Evolutionary conservation across 2,113 vertebrate genomes (phyloP).

Genomic region (Porphyrio hochstetteri): DNA sequence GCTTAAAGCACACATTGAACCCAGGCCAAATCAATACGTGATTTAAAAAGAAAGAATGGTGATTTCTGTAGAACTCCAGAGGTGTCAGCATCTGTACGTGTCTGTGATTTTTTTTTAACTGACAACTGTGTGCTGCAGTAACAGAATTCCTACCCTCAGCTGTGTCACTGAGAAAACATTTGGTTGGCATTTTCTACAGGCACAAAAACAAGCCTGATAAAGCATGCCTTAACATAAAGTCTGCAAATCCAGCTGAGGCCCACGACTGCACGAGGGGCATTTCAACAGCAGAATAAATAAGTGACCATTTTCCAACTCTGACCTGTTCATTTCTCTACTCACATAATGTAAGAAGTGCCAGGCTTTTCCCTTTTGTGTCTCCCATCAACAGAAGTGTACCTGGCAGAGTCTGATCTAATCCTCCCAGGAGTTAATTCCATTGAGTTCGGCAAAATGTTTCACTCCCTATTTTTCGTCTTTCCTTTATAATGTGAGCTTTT

Average conservation of each 20-base stretch:
- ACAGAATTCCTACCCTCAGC: background rate
- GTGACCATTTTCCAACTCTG: background rate
- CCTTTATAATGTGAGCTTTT: background rate
- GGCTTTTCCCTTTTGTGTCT: background rate
- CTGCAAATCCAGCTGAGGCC: background rate
- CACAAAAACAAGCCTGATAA: background rate
- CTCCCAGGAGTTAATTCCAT: background rate
- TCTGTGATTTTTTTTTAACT: background rate
- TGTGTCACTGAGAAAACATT: background rate
- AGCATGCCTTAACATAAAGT: background rate
- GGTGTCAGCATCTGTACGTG: background rate
- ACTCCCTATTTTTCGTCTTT: background rate
- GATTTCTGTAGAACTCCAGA: conserved; percentile 9
- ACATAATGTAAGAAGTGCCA: background rate
- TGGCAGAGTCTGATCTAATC: background rate
- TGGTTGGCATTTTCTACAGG: background rate
- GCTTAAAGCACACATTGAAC: conserved; percentile 40
- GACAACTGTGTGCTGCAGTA: background rate
- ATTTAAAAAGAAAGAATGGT: conserved; percentile 8
- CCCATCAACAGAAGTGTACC: background rate
- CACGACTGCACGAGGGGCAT: background rate
- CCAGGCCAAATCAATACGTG: conserved; percentile 30
- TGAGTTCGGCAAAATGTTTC: background rate
- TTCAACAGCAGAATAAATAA: background rate
- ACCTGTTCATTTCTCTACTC: background rate